Percentiles rank a stretch among this genome's conserved stretches.
Conservation (phyloP, 2,797 vertebrate species). For the Gobionotothen gibberifrons region DNA sequence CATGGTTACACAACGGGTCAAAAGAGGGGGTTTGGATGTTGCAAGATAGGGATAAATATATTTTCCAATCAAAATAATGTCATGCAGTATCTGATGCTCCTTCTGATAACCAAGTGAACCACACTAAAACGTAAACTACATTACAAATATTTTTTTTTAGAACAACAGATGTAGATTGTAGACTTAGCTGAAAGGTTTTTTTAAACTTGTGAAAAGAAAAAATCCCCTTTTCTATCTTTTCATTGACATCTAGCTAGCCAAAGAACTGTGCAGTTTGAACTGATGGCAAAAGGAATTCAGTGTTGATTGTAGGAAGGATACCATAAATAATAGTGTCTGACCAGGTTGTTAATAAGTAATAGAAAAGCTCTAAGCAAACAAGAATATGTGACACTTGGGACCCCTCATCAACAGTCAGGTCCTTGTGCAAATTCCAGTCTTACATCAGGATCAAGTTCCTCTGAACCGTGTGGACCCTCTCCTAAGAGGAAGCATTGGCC, state of each 20-base stretch:
- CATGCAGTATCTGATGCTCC: not conserved
- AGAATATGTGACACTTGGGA: slow-evolving; percentile 10
- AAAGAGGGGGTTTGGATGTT: not conserved
- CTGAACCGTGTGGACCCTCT: slow-evolving; percentile 19
- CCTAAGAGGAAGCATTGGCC: slow-evolving; percentile 15
- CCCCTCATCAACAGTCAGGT: slow-evolving; percentile 31
- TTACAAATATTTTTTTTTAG: not conserved
- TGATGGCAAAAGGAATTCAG: slow-evolving; percentile 14
- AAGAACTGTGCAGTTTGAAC: slow-evolving; percentile 33
- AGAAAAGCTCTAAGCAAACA: slow-evolving; percentile 18
- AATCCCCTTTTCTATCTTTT: slow-evolving; percentile 28
- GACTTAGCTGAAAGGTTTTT: slow-evolving; percentile 36
- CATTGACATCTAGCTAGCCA: slow-evolving; percentile 37
- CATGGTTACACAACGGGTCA: slow-evolving; percentile 20
- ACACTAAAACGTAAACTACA: not conserved
- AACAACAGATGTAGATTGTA: slow-evolving; percentile 40
- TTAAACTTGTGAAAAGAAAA: slow-evolving; percentile 39
- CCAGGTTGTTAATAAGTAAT: slow-evolving; percentile 18
- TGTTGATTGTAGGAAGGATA: slow-evolving; percentile 11
- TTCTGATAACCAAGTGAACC: not conserved
- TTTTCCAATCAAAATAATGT: not conserved
- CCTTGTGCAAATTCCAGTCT: slow-evolving; percentile 22
- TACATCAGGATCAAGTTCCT: slow-evolving; percentile 20
- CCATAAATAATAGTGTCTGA: slow-evolving; percentile 9
- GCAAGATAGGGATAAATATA: not conserved